A percentile compares a stretch with the other conserved stretches of the same genome.
These are phyloP conservation scores for Apis laboriosa DNA, from an alignment of 1,140 invertebrate genomes.

Conservation along the genomic window DNA sequence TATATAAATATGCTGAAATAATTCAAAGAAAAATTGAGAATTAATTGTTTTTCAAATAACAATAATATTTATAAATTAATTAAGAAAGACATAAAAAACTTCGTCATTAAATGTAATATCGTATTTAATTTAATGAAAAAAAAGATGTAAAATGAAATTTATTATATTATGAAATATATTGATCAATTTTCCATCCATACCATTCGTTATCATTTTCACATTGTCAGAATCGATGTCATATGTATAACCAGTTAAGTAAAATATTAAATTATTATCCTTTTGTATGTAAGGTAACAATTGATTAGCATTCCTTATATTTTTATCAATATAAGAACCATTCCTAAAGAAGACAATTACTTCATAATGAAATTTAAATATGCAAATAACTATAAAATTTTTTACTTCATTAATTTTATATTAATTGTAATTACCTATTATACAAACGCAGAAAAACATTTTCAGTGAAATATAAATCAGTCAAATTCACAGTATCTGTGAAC, in stretches of 20 bases:
- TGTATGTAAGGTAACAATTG: background rate
- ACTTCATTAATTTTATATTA: too few relatives aligned
- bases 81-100: background rate
- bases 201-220: too few relatives aligned
- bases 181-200: too few relatives aligned
- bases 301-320: background rate
- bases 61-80: too few relatives aligned
- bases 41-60: background rate
- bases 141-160: too few relatives aligned
- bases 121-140: too few relatives aligned
- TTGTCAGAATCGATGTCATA: background rate
- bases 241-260: background rate
- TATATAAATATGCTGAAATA: background rate
- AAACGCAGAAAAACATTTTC: too few relatives aligned
- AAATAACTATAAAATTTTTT: too few relatives aligned
- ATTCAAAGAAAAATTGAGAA: background rate
- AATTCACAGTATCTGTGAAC: too few relatives aligned
- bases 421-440: too few relatives aligned
- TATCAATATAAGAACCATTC: background rate
- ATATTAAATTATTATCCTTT: background rate
- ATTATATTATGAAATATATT: too few relatives aligned
- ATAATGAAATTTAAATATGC: background rate
- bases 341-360: background rate
- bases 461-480: too few relatives aligned
- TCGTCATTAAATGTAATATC: background rate